phyloP scores from a whole-genome alignment of 2,113 vertebrate species.

The Phaetusa simplex region DNA sequence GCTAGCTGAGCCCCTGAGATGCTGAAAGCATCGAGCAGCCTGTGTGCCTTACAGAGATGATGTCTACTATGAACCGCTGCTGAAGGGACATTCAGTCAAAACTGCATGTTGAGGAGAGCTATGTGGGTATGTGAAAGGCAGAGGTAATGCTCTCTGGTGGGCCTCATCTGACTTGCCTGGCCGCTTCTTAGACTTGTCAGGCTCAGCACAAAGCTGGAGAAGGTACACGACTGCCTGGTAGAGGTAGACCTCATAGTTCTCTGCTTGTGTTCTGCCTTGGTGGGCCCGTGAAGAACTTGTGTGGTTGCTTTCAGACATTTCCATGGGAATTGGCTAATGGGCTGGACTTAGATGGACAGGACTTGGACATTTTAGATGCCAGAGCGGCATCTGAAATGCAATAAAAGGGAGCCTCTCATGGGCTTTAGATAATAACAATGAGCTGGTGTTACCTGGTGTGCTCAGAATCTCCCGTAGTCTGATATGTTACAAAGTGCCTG shows the following conservation, averaged over 20 bases:
- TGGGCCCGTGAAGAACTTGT: neutral
- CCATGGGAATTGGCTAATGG: neutral
- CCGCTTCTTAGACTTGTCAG: neutral
- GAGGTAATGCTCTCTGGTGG: neutral
- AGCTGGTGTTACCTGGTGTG: neutral
- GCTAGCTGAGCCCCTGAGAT: neutral
- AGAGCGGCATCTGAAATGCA: neutral
- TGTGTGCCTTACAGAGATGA: neutral
- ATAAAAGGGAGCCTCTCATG: neutral
- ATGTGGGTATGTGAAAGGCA: neutral
- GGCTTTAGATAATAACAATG: neutral
- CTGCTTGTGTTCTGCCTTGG: neutral
- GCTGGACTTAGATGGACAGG: neutral
- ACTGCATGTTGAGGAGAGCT: neutral
- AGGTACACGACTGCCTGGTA: neutral
- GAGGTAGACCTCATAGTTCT: neutral
- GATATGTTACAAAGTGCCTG: neutral
- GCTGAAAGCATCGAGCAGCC: neutral
- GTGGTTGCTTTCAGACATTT: neutral
- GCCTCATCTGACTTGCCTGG: neutral
- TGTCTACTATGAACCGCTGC: neutral
- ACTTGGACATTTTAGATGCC: neutral
- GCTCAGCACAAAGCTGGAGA: neutral
- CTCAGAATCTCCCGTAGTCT: neutral
- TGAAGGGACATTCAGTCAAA: neutral